Percentiles rank a stretch among this genome's conserved stretches.
These are phyloP conservation scores for Aldabrachelys gigantea DNA, from an alignment of 2,113 vertebrate genomes.

Conservation along the genomic window DNA sequence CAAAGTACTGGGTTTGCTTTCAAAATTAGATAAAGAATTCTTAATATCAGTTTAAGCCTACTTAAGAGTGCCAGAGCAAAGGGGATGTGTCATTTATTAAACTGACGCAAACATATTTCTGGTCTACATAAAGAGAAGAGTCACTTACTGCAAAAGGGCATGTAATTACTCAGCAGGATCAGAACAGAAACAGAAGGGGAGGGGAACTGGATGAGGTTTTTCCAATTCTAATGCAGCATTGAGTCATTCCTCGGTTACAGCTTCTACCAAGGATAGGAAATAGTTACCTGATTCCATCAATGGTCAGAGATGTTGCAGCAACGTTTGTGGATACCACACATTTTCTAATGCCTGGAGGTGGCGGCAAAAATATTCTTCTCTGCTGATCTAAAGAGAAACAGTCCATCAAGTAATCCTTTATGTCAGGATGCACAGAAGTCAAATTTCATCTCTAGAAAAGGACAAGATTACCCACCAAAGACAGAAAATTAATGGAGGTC, in stretches of 20 bases:
- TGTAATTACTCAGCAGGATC: neutral
- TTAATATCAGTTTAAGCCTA: neutral
- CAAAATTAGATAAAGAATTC: neutral
- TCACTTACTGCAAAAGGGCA: neutral
- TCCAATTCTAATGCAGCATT: neutral
- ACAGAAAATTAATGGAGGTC: neutral
- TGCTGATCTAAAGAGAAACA: constrained; percentile 87
- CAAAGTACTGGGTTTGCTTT: neutral
- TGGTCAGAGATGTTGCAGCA: constrained; percentile 95
- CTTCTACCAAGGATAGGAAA: constrained; percentile 19
- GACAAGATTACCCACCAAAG: neutral
- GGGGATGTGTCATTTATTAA: neutral
- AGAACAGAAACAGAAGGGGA: neutral
- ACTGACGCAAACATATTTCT: neutral
- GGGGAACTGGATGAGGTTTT: neutral
- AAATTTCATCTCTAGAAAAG: neutral
- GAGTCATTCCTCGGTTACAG: neutral
- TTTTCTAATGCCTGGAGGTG: constrained; percentile 91
- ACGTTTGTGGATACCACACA: constrained; percentile 98
- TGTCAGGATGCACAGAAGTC: neutral
- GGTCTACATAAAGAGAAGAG: neutral
- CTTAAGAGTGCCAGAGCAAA: neutral
- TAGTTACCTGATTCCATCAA: constrained; percentile 91
- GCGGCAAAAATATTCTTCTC: constrained; percentile 93
- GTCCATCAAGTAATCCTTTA: neutral